phyloP scores from a whole-genome alignment of 2,888 invertebrate genomes.

The Osedax frankpressi region DNA sequence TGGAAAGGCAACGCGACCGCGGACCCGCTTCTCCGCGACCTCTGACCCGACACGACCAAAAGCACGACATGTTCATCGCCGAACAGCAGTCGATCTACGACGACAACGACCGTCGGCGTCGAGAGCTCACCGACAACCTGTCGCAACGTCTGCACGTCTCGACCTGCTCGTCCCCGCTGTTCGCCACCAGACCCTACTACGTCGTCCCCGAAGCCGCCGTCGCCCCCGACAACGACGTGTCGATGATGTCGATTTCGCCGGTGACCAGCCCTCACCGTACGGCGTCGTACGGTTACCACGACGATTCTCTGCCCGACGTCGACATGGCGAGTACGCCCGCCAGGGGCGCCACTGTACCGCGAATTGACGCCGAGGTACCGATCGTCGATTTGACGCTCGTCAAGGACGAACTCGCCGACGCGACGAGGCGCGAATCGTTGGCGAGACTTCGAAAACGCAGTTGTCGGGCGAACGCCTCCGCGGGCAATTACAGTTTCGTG shows the following conservation, averaged over 20 bases:
- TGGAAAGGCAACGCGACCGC: too few relatives aligned
- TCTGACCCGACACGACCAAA: too few relatives aligned
- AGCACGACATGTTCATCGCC: too few relatives aligned
- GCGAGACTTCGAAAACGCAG: background rate
- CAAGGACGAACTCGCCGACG: background rate
- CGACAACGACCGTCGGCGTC: too few relatives aligned
- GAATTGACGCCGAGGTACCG: background rate
- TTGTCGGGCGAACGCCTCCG: background rate
- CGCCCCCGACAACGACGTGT: background rate
- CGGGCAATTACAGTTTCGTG: background rate
- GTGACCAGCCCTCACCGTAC: background rate
- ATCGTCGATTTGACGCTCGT: background rate
- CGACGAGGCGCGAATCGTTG: background rate
- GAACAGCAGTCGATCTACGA: too few relatives aligned
- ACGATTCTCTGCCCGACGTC: background rate
- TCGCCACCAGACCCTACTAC: too few relatives aligned
- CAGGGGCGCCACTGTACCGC: background rate
- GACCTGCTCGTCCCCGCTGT: too few relatives aligned
- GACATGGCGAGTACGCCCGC: background rate
- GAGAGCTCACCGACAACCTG: too few relatives aligned
- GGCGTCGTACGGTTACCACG: background rate
- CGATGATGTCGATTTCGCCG: background rate
- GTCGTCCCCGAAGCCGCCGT: too few relatives aligned
- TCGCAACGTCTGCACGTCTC: too few relatives aligned
- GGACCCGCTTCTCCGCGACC: too few relatives aligned